Percentiles rank a stretch among this genome's conserved stretches.
Evolutionary conservation across 2,888 invertebrate genomes (phyloP).

Genomic region (Troides oblongomaculatus): DNA sequence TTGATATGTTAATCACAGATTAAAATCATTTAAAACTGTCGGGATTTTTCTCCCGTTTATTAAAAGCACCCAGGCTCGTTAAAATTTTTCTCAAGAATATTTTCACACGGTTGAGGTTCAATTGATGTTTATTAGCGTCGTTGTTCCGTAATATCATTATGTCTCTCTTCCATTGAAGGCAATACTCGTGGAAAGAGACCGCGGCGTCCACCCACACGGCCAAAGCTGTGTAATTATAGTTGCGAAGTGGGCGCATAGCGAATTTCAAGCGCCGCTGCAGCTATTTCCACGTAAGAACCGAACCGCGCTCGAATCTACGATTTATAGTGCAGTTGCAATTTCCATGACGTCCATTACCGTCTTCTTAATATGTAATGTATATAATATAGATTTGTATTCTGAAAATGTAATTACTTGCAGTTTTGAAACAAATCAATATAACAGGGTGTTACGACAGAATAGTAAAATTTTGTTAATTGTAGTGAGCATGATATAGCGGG

Average conservation of each 20-base stretch:
- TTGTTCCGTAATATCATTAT: slow-evolving; percentile 12
- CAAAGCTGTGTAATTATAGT: slow-evolving; percentile 46
- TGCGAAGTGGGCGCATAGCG: slow-evolving; percentile 50
- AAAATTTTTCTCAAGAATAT: not conserved
- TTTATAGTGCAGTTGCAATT: slow-evolving; percentile 25
- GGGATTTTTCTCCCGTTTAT: not conserved
- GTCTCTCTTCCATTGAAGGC: slow-evolving; percentile 36
- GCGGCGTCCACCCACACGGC: slow-evolving; percentile 44
- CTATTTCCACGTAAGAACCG: slow-evolving; percentile 41
- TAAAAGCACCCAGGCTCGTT: not conserved
- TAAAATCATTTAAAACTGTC: not conserved
- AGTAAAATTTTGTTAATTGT: not conserved
- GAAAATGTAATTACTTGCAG: not conserved
- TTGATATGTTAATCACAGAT: not conserved
- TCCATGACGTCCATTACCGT: slow-evolving; percentile 6
- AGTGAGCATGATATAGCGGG: too few species aligned
- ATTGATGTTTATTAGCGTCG: slow-evolving; percentile 5
- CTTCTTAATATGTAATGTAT: not conserved
- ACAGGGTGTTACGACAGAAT: not conserved
- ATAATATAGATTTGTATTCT: not conserved
- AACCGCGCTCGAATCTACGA: slow-evolving; percentile 19
- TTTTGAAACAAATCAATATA: not conserved
- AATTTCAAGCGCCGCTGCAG: slow-evolving; percentile 54
- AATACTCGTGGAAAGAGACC: slow-evolving; percentile 39
- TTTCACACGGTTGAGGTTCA: not conserved